Evolutionary conservation across 2,888 invertebrate genomes (phyloP).

Genomic region (Hermaeophaga mercurialis): DNA sequence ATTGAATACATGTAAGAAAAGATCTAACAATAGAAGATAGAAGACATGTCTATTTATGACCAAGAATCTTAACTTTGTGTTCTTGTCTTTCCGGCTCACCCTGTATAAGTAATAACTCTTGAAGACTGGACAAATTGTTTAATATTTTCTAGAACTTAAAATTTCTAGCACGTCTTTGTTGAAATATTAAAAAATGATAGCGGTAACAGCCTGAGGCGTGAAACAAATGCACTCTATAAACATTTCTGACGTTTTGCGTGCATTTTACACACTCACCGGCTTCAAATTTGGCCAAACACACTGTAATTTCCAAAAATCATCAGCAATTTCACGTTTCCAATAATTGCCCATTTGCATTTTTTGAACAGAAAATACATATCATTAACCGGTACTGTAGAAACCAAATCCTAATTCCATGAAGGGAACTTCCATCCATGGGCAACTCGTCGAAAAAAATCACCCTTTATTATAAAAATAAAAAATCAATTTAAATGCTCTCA

Average conservation of each 20-base stretch:
- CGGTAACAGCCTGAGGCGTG: not conserved
- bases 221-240: slow-evolving; percentile 5
- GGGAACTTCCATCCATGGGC: not conserved
- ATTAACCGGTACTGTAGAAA: slow-evolving; percentile 10
- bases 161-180: not conserved
- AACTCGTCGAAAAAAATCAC: not conserved
- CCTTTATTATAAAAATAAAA: not conserved
- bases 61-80: no score
- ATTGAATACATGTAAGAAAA: no score
- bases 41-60: no score
- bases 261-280: slow-evolving; percentile 2
- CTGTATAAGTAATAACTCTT: no score
- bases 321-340: slow-evolving; percentile 4
- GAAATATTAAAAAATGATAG: not conserved
- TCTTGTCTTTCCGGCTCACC: no score
- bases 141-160: not conserved
- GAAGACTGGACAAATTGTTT: no score
- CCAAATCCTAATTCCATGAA: not conserved
- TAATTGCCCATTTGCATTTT: slow-evolving; percentile 13
- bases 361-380: slow-evolving; percentile 2
- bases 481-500: no score
- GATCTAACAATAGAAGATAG: no score
- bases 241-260: slow-evolving; percentile 13
- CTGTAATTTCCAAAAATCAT: slow-evolving; percentile 14
- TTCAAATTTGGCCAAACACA: slow-evolving; percentile 7